Evolutionary conservation across 1,140 invertebrate species (phyloP).

Genomic region (Scaptomyza montana): DNA sequence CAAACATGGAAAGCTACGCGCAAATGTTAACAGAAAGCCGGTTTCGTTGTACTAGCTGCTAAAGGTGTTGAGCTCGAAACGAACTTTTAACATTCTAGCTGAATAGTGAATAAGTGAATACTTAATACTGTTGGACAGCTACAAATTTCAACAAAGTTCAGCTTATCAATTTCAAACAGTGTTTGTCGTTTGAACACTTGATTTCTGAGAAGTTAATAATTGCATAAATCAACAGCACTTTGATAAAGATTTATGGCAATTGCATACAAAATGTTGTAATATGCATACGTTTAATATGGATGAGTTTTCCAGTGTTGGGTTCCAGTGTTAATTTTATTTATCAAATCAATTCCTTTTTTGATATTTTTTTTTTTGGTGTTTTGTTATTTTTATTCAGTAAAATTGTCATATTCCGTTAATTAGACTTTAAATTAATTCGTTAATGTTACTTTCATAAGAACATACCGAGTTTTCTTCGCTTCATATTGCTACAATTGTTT

Average conservation of each 20-base stretch:
- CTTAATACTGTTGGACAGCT: neutral
- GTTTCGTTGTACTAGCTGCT: neutral
- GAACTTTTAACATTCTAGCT: neutral
- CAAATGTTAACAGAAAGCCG: slow-evolving; percentile 14
- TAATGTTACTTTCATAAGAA: slow-evolving; percentile 82
- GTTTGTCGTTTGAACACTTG: neutral
- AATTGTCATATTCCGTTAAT: slow-evolving; percentile 78
- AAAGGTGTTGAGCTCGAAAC: neutral
- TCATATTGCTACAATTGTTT: slow-evolving; percentile 74
- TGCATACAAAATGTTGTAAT: neutral
- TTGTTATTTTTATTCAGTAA: slow-evolving; percentile 74
- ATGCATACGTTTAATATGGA: slow-evolving; percentile 25
- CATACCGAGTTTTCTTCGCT: slow-evolving; percentile 76
- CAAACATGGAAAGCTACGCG: slow-evolving; percentile 31
- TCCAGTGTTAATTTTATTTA: slow-evolving; percentile 18
- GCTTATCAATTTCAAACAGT: neutral
- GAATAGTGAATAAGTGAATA: neutral
- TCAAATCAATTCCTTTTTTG: slow-evolving; percentile 16
- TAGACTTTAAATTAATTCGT: slow-evolving; percentile 81
- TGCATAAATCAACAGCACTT: slow-evolving; percentile 21
- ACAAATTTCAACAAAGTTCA: neutral
- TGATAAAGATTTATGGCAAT: slow-evolving; percentile 25
- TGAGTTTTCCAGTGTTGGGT: slow-evolving; percentile 6
- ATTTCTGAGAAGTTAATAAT: neutral
- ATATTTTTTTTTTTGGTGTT: slow-evolving; percentile 37